Conservation (phyloP, 2,888 invertebrate genomes). For the Drosophila macrospina region DNA sequence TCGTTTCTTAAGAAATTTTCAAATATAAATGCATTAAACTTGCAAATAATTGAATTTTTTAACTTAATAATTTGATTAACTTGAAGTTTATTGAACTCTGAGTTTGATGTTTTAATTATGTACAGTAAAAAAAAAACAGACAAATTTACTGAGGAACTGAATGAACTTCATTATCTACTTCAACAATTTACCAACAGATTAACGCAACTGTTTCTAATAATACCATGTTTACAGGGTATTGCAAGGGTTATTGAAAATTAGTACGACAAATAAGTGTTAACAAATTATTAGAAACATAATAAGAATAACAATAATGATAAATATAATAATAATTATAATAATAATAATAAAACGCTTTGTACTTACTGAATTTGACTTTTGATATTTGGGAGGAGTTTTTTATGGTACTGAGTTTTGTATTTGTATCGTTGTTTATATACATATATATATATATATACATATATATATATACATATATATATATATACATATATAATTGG, state of each 20-base stretch:
- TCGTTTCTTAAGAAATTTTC: not conserved
- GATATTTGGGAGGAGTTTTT: conserved; percentile 57
- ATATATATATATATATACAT: conserved; percentile 45
- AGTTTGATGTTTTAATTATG: too few relatives aligned
- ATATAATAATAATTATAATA: conserved; percentile 32
- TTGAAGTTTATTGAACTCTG: too few relatives aligned
- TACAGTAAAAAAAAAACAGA: too few relatives aligned
- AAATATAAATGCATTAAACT: too few relatives aligned
- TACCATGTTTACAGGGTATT: not conserved
- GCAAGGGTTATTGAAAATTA: conserved; percentile 9
- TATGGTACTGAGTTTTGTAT: conserved; percentile 33
- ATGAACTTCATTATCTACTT: too few relatives aligned
- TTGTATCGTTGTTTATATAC: conserved; percentile 42
- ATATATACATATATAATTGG: conserved; percentile 50
- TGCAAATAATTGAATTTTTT: too few relatives aligned
- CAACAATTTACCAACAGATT: too few relatives aligned
- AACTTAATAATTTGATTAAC: too few relatives aligned
- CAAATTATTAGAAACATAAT: conserved; percentile 25
- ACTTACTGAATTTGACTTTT: conserved; percentile 70
- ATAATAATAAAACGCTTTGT: conserved; percentile 57
- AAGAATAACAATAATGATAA: conserved; percentile 11
- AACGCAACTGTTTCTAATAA: too few relatives aligned
- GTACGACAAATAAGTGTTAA: conserved; percentile 8
- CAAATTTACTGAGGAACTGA: too few relatives aligned
- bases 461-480: conserved; percentile 7